Conservation (phyloP, 53 echinoderm and acorn worm genomes). For the Arbacia lixula region DNA sequence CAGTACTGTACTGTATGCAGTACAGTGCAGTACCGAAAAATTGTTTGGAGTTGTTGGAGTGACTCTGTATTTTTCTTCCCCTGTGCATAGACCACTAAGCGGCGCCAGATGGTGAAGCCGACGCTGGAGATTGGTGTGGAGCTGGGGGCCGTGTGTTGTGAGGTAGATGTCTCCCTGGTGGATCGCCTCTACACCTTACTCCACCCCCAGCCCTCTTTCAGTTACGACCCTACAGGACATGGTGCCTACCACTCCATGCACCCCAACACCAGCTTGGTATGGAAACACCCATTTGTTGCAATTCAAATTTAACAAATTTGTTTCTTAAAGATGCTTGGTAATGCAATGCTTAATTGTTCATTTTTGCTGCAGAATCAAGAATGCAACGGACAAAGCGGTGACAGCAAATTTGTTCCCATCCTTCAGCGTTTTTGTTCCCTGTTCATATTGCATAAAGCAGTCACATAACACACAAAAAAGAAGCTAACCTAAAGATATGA, state of each 20-base stretch:
- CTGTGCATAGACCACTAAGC: neutral
- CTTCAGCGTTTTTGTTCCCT: too few species aligned
- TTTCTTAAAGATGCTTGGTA: too few species aligned
- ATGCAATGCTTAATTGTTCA: too few species aligned
- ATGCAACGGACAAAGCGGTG: too few species aligned
- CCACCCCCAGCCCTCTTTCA: conserved; percentile 77
- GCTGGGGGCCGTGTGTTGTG: conserved; percentile 78
- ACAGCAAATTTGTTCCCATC: too few species aligned
- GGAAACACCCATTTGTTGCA: too few species aligned
- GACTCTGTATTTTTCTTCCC: neutral
- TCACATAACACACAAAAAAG: too few species aligned
- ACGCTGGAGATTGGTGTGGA: conserved; percentile 76
- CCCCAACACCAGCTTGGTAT: conserved; percentile 51
- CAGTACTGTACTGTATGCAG: too few species aligned
- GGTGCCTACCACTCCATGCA: conserved; percentile 56
- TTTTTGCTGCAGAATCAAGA: too few species aligned
- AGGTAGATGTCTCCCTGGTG: conserved; percentile 89
- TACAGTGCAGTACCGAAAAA: conserved; percentile 35
- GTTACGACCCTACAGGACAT: conserved; percentile 53
- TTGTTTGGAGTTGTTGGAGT: conserved; percentile 34
- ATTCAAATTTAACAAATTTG: too few species aligned
- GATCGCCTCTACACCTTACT: conserved; percentile 85
- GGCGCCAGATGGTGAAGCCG: conserved; percentile 63
- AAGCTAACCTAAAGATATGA: too few species aligned
- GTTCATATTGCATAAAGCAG: too few species aligned